Percentiles rank a stretch among this genome's conserved stretches.
Conservation (phyloP, 2,888 invertebrate species). For the Imbricaverruca yamaguchii region DNA sequence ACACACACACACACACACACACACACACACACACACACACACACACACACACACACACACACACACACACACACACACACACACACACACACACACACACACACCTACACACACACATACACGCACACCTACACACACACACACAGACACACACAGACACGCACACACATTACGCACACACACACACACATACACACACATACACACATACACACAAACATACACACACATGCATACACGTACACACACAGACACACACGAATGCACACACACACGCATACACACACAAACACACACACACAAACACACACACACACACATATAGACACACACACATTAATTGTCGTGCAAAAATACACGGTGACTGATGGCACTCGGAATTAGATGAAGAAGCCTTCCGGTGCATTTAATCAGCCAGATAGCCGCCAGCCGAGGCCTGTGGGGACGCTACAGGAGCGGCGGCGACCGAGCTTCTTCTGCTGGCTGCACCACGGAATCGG, state of each 20-base stretch:
- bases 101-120: neutral
- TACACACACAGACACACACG: neutral
- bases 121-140: neutral
- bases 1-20: conserved; percentile 22
- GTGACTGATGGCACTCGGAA: too few species aligned
- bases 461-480: too few species aligned
- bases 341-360: too few species aligned
- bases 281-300: neutral
- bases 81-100: neutral
- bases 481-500: too few species aligned
- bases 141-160: conserved; percentile 13
- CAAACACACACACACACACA: too few species aligned
- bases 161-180: conserved; percentile 17
- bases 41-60: conserved; percentile 24
- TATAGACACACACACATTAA: too few species aligned
- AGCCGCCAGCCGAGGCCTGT: too few species aligned
- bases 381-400: too few species aligned
- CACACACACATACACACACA: neutral
- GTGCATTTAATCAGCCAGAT: too few species aligned
- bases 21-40: conserved; percentile 25
- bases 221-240: neutral
- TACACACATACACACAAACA: neutral
- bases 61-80: conserved; percentile 3
- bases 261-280: too few species aligned
- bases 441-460: too few species aligned